Evolutionary conservation across 2,888 invertebrate species (phyloP), one percentile per base, ranked within the genome.

Genomic region (Dascillus cervinus): DNA sequence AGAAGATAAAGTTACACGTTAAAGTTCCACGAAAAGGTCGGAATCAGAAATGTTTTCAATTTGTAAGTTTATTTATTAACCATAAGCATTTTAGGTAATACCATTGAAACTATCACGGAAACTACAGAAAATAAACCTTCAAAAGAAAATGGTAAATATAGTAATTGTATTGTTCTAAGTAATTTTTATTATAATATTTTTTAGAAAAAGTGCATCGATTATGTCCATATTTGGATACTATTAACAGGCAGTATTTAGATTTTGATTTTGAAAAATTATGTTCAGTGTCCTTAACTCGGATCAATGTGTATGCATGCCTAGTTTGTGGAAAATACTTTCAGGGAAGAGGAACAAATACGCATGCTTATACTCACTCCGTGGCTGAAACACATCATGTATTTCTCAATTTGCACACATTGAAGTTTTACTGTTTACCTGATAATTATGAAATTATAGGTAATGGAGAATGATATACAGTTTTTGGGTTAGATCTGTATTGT

Each of bases 191-290:
- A 13, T 24, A 10, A 29, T 23, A 30, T n/a, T 9, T 15, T 14
- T 22, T 11, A 17, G 27, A 27, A 20, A 23, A 26, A 15, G 10
- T 26, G 4, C 15, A 38, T 22, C 35, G 39, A 8, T 71, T 87
- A 23, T 98, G 98, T 56, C 98, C 98, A 0, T 98, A 98, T 60
- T 69, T 98, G 53, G 98, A 98, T 57, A 97, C 97, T 1, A 99
- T 99, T 39, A 96, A 98, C 64, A 75, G 98, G 29, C 90, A 92
- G 52, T 80, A 95, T 39, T 66, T 99, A 39, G 98, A 99, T 67
- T 99, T 99, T 69, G 98, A 99, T 69, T 99, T 99, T 69, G 98
- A 99, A 66, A 99, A 99, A 63, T 66, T 99, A 12, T 99, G 98
- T 61, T 97, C 97, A 0, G 87, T 99, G 19, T 97, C 97, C 0